Percentiles rank a stretch among this genome's conserved stretches.
Evolutionary conservation across 2,888 invertebrate species (phyloP).

Genomic region (Callyntrura guangdongensis): DNA sequence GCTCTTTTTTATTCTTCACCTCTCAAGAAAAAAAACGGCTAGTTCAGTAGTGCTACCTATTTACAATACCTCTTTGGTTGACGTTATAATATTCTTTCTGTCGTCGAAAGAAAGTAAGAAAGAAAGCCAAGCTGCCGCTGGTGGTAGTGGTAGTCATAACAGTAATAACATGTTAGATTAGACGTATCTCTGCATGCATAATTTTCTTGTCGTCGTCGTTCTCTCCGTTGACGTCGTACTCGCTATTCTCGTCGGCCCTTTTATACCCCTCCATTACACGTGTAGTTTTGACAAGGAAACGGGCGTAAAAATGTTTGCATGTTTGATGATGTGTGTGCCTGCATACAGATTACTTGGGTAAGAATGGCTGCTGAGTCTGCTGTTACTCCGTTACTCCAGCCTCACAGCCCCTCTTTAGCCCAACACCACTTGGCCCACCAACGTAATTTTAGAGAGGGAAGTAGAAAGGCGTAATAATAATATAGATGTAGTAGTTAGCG

Average conservation of each 20-base stretch:
- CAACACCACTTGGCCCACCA: too few relatives aligned
- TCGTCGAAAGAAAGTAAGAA: too few relatives aligned
- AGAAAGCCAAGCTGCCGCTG: too few relatives aligned
- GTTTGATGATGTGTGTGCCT: conserved; percentile 20
- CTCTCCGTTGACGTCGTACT: too few relatives aligned
- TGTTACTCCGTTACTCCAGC: not conserved
- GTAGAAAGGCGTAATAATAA: not conserved
- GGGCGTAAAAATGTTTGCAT: conserved; percentile 44
- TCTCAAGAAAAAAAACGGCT: too few relatives aligned
- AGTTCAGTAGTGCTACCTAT: too few relatives aligned
- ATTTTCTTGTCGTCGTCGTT: not conserved
- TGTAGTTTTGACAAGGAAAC: conserved; percentile 46
- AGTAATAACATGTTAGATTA: not conserved
- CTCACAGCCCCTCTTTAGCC: not conserved
- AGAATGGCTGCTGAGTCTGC: not conserved
- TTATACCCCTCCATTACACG: conserved; percentile 14
- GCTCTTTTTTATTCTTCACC: not conserved
- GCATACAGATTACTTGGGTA: not conserved
- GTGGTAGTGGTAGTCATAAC: too few relatives aligned
- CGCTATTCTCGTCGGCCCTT: too few relatives aligned
- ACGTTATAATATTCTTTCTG: too few relatives aligned
- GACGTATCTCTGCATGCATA: conserved; percentile 17
- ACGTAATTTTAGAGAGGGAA: not conserved
- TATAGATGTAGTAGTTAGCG: not conserved
- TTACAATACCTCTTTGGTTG: too few relatives aligned